Evolutionary conservation across 2,113 vertebrate genomes (phyloP).

Genomic region (Tachysurus vachellii): DNA sequence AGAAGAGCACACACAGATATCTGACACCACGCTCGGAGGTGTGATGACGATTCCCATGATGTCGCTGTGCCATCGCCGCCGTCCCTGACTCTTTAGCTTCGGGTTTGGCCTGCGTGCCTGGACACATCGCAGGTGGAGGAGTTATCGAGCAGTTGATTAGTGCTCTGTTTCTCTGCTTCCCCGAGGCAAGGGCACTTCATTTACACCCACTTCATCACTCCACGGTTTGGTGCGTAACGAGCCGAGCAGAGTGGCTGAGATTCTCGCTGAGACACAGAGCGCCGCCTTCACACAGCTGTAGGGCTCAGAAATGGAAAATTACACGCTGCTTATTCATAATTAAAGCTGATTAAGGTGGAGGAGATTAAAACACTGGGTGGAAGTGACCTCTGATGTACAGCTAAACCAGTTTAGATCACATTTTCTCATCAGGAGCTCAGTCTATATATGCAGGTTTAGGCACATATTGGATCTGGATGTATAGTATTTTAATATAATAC

Average conservation of each 20-base stretch:
- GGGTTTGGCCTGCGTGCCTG: background rate
- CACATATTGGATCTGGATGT: background rate
- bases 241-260: constrained; percentile 30
- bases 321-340: constrained; percentile 36
- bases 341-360: constrained; percentile 13
- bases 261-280: constrained; percentile 7
- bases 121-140: constrained; percentile 33
- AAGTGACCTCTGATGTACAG: constrained; percentile 3
- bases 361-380: background rate
- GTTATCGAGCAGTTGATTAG: constrained; percentile 47
- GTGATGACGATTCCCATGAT: constrained; percentile 20
- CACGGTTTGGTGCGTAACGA: constrained; percentile 22
- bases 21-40: constrained; percentile 10
- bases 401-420: background rate
- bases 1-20: background rate
- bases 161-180: constrained; percentile 44
- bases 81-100: constrained; percentile 17
- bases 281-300: constrained; percentile 35
- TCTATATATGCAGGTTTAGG: background rate
- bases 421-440: background rate
- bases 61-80: background rate
- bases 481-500: background rate
- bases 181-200: constrained; percentile 41
- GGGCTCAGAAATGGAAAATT: constrained; percentile 32
- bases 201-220: constrained; percentile 45